Base-by-base conservation (phyloP, 1,140 invertebrate genomes). In the Chlorops oryzae region DNA sequence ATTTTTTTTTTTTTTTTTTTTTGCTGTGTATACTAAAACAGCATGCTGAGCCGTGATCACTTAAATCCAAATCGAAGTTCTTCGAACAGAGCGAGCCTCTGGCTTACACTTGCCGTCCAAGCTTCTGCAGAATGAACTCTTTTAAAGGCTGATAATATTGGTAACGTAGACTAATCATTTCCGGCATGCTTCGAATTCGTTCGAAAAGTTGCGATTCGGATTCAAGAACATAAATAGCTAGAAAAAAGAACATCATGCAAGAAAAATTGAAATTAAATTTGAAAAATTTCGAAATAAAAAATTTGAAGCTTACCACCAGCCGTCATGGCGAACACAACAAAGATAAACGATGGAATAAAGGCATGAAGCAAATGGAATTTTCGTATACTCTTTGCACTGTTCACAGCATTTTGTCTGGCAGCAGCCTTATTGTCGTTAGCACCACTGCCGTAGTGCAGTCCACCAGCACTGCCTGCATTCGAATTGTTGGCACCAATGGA, bases 61-160 rank as follows among this genome's bases (percentile, higher is more conserved):
- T n/a, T n/a, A n/a, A n/a, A n/a, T n/a, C n/a, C n/a, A n/a, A n/a
- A n/a, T n/a, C n/a, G n/a, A n/a, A n/a, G n/a, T n/a, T n/a, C n/a
- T n/a, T n/a, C n/a, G n/a, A n/a, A n/a, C n/a, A n/a, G n/a, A n/a
- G n/a, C n/a, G n/a, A n/a, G n/a, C n/a, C 27, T 7, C 27, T 32
- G n/a, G 6, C 44, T 46, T 50, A 50, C 25, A 32, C 42, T 28
- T 62, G 55, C 9, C 54, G 53, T 15, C 62, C 59, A 12, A 68
- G 39, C 47, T 61, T 65, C 5, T 58, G 49, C 15, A 65, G 38
- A 15, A 87, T 70, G 73, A 85, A 90, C 55, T 89, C 81, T 73
- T 88, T 90, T 20, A 86, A 76, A 6, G 88, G 88, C 62, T 85
- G 81, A 72, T 92, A 92, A 68, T 90, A 88, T 61, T 89, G 84